phyloP scores from a whole-genome alignment of 30 jellyfish, hydroid and myxozoan species.

The Chrysaora quinquecirrha region DNA sequence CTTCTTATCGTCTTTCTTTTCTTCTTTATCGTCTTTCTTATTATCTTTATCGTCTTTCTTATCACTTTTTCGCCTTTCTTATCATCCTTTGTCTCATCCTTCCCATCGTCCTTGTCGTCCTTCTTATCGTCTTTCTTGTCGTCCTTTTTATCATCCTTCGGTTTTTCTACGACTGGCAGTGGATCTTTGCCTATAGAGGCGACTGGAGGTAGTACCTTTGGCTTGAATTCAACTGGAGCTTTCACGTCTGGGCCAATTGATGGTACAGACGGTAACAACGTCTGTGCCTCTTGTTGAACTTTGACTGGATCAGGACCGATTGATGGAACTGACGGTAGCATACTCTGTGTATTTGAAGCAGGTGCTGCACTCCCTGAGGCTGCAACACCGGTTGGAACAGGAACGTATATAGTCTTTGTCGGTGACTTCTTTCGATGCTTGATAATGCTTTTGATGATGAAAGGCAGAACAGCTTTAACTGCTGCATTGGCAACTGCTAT shows the following conservation, averaged over 20 bases:
- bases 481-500: constrained; percentile 76
- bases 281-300: constrained; percentile 3
- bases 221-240: background rate
- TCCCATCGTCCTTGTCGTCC: constrained; percentile 21
- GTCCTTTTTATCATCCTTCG: constrained; percentile 6
- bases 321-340: constrained; percentile 34
- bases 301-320: constrained; percentile 56
- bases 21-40: constrained; percentile 22
- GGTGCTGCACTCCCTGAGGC: background rate
- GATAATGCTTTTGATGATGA: constrained; percentile 41
- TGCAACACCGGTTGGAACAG: constrained; percentile 36
- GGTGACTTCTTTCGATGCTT: background rate
- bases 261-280: constrained; percentile 66
- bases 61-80: constrained; percentile 13
- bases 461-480: constrained; percentile 74
- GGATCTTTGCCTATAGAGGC: constrained; percentile 77
- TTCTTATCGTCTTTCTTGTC: constrained; percentile 18
- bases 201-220: constrained; percentile 37
- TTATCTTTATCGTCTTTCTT: constrained; percentile 21
- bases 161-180: constrained; percentile 4
- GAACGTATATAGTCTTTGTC: constrained; percentile 19
- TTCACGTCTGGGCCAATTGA: constrained; percentile 41
- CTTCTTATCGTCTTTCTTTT: constrained; percentile 21
- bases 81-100: constrained; percentile 16
- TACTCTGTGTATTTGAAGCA: background rate